Base-by-base conservation (phyloP, 2,113 vertebrate genomes). In the Brevimyrus niger region DNA sequence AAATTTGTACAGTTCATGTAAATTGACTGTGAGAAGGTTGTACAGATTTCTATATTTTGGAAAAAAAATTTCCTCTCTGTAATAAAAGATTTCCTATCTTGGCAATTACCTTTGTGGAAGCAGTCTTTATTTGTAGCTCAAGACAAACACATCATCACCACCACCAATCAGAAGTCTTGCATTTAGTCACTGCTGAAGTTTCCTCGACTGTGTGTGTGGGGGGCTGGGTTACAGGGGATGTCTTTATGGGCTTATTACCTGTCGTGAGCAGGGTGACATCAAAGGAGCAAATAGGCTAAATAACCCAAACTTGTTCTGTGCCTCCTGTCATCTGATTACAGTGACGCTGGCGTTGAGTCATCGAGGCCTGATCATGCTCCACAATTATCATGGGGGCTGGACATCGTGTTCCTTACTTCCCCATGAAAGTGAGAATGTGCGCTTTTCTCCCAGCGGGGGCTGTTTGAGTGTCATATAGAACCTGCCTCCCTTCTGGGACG, bases 1-100 rank as follows among this genome's bases (percentile, higher is more conserved):
- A 99, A 99, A 99, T 99, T 98, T 99, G 98, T 99, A 99, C 98
- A 99, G 98, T 99, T 99, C 98, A 99, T 99, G 98, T 99, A 99
- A 98, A 99, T 99, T 99, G 97, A 98, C 98, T 98, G 98, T 99
- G 97, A 96, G 97, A 97, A 99, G 98, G 97, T 98, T 99, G 98
- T 99, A 99, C 98, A 99, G 98, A 99, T 99, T 99, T 99, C 98
- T 99, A 99, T 99, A 98, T 99, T 99, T 99, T 99, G 97, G 96
- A 99, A 98, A 97, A 98, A 42, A 98, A 97, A 98, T 98, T 96
- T 95, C 94, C 97, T 97, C 97, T 98, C 97, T 99, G 98, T 99
- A 99, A 99, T 99, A 99, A 99, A 99, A 99, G 95, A 96, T 96
- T 96, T 96, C 96, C 95, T 96, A 96, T 96, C 96, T 96, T 96